phyloP scores from a whole-genome alignment of 2,113 vertebrate genomes.

The Megaceryle torquata region DNA sequence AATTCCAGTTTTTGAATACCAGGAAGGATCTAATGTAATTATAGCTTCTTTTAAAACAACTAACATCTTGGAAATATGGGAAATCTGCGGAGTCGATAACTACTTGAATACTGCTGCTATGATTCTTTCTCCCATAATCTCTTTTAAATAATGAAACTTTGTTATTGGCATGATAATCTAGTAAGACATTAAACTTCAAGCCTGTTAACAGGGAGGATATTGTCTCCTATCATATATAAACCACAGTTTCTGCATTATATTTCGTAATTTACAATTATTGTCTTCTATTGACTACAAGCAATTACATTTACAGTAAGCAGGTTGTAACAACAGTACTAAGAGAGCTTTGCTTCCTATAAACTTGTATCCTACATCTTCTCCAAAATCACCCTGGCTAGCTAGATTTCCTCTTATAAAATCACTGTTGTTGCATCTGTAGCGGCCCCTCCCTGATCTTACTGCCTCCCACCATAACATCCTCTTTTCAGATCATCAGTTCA shows the following conservation, averaged over 20 bases:
- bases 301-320: slow-evolving; percentile 48
- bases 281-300: slow-evolving; percentile 35
- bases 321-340: neutral
- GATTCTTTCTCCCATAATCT: slow-evolving; percentile 35
- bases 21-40: slow-evolving; percentile 46
- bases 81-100: slow-evolving; percentile 14
- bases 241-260: neutral
- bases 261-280: slow-evolving; percentile 37
- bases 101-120: slow-evolving; percentile 10
- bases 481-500: neutral
- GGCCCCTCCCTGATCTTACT: neutral
- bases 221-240: slow-evolving; percentile 13
- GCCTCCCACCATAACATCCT: neutral
- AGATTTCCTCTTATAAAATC: neutral
- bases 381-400: neutral
- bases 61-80: slow-evolving; percentile 37
- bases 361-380: neutral
- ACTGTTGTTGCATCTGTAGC: neutral
- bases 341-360: neutral
- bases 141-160: slow-evolving; percentile 37
- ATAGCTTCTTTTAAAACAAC: slow-evolving; percentile 23
- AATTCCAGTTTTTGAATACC: slow-evolving; percentile 15
- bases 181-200: slow-evolving; percentile 47
- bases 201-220: slow-evolving; percentile 28
- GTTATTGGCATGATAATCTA: slow-evolving; percentile 40